Percentiles rank a stretch among this genome's conserved stretches.
Conservation (phyloP, 2,888 invertebrate species). For the Leptothorax acervorum region DNA sequence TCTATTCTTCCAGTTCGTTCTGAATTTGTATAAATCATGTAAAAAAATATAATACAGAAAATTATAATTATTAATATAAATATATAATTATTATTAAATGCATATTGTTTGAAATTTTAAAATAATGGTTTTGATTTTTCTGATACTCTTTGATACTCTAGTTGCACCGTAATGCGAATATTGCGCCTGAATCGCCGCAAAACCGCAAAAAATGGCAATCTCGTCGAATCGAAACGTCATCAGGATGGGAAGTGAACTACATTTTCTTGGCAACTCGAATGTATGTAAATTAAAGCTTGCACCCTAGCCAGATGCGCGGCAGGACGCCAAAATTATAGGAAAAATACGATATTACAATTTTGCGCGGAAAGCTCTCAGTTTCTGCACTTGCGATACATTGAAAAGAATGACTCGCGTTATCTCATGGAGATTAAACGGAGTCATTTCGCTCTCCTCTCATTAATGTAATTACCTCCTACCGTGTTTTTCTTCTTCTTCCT, state of each 20-base stretch:
- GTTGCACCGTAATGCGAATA: neutral
- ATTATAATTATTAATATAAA: conserved; percentile 3
- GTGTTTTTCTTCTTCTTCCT: conserved; percentile 37
- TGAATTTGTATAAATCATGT: neutral
- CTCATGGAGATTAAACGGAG: conserved; percentile 26
- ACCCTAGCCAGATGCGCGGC: conserved; percentile 34
- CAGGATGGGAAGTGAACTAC: conserved; percentile 20
- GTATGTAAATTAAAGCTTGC: conserved; percentile 60
- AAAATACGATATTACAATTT: conserved; percentile 59
- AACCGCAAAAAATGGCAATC: conserved; percentile 19
- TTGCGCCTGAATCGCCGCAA: neutral
- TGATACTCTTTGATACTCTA: neutral
- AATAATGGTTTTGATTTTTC: neutral
- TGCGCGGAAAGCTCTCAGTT: conserved; percentile 58
- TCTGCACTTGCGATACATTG: conserved; percentile 58
- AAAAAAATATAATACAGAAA: neutral
- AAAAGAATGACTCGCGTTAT: conserved; percentile 57
- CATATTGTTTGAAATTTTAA: neutral
- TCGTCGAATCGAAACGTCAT: conserved; percentile 55
- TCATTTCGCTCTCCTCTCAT: conserved; percentile 38
- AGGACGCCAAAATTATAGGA: conserved; percentile 61
- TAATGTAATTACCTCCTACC: conserved; percentile 35
- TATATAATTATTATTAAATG: conserved; percentile 10
- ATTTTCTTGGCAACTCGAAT: conserved; percentile 54
- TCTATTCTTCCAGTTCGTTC: neutral